Percentiles rank a stretch among this genome's conserved stretches.
Conservation (phyloP, 2,888 invertebrate genomes). For the Cantharis nigra region DNA sequence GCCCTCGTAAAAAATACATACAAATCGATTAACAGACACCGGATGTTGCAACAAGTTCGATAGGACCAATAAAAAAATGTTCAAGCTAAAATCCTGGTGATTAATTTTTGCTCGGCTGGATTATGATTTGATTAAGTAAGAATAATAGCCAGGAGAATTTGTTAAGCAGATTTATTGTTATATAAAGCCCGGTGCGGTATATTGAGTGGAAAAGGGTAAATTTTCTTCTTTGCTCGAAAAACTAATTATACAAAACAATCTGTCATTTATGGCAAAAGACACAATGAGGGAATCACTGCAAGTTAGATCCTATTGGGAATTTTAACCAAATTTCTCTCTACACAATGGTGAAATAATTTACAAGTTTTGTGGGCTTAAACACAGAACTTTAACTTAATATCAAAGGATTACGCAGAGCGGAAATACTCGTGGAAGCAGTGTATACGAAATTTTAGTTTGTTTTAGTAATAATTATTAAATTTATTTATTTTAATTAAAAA, state of each 20-base stretch:
- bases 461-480: no score
- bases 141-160: background rate
- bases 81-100: background rate
- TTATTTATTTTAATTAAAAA: no score
- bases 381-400: background rate
- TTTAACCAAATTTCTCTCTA: background rate
- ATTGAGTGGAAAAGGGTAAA: background rate
- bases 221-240: conserved; percentile 16
- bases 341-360: background rate
- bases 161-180: background rate
- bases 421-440: background rate
- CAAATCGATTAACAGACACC: background rate
- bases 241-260: conserved; percentile 34
- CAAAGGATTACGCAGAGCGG: background rate
- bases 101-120: background rate
- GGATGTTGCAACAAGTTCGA: background rate
- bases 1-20: background rate
- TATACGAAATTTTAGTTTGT: no score
- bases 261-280: conserved; percentile 14
- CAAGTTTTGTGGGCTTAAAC: background rate
- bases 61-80: background rate
- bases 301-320: background rate
- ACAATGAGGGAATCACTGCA: background rate
- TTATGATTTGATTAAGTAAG: background rate
- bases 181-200: background rate